Conservation (phyloP, 1,140 invertebrate species). For the Eumeta japonica region DNA sequence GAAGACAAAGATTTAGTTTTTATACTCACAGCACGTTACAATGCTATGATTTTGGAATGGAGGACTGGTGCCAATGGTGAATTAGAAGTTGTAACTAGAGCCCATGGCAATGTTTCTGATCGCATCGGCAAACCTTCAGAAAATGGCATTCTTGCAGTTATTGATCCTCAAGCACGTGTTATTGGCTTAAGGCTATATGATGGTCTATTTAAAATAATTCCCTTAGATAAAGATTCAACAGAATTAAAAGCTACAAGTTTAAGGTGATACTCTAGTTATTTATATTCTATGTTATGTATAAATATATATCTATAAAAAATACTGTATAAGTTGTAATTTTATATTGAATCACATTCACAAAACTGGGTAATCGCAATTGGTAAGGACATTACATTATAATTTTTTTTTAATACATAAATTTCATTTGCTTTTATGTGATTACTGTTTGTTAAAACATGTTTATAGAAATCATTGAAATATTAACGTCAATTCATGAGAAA, state of each 20-base stretch:
- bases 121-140: constrained; percentile 86
- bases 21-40: constrained; percentile 88
- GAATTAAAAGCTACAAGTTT: constrained; percentile 94
- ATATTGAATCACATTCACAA: background rate
- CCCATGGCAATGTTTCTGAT: constrained; percentile 95
- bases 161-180: constrained; percentile 92
- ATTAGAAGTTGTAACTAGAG: constrained; percentile 91
- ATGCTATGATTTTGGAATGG: constrained; percentile 97
- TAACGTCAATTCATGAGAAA: no score
- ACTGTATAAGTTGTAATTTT: background rate
- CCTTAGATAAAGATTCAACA: constrained; percentile 86
- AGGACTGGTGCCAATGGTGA: constrained; percentile 63
- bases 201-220: constrained; percentile 95
- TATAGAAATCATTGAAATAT: no score
- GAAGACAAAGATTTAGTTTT: constrained; percentile 94
- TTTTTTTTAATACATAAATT: constrained; percentile 1
- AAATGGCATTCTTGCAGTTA: constrained; percentile 91
- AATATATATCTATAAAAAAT: no score
- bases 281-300: constrained; percentile 3
- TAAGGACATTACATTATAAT: no score
- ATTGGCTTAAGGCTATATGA: constrained; percentile 96
- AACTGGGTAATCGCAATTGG: no score
- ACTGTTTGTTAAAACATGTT: background rate
- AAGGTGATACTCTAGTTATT: constrained; percentile 57
- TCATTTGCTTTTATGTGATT: background rate